These are phyloP conservation scores for Rhogogaster chlorosoma DNA, from an alignment of 2,888 invertebrate species.

Conservation along the genomic window DNA sequence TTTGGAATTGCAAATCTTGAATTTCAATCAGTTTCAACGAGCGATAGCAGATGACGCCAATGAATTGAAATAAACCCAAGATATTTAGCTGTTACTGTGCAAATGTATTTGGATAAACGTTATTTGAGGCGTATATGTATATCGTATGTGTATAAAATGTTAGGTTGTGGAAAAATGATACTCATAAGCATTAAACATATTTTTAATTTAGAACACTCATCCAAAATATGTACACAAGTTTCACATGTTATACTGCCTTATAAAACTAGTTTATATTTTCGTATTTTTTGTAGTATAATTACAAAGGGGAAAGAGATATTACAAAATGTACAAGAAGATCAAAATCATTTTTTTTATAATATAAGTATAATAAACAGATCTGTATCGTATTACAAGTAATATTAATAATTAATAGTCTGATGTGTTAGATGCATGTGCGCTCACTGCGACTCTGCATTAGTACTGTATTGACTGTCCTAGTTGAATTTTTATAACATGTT, in stretches of 20 bases:
- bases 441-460: constrained; percentile 48
- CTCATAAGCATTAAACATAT: constrained; percentile 71
- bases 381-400: constrained; percentile 58
- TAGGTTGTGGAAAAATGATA: not conserved
- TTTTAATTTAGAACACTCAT: constrained; percentile 77
- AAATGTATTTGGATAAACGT: not conserved
- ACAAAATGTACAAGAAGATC: constrained; percentile 75
- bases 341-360: constrained; percentile 64
- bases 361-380: constrained; percentile 63
- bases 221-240: constrained; percentile 75
- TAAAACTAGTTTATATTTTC: constrained; percentile 69
- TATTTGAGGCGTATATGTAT: not conserved
- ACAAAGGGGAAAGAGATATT: constrained; percentile 73
- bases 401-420: constrained; percentile 50
- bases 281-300: constrained; percentile 69
- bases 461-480: constrained; percentile 32
- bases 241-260: constrained; percentile 74
- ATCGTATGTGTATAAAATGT: not conserved
- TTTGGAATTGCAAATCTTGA: not conserved
- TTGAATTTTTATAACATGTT: constrained; percentile 27
- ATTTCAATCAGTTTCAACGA: not conserved
- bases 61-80: not conserved
- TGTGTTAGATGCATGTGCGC: constrained; percentile 46
- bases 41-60: not conserved
- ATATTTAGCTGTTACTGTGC: not conserved